These are phyloP conservation scores for Drosophila algonquin DNA, from an alignment of 2,888 invertebrate genomes.

Conservation along the genomic window DNA sequence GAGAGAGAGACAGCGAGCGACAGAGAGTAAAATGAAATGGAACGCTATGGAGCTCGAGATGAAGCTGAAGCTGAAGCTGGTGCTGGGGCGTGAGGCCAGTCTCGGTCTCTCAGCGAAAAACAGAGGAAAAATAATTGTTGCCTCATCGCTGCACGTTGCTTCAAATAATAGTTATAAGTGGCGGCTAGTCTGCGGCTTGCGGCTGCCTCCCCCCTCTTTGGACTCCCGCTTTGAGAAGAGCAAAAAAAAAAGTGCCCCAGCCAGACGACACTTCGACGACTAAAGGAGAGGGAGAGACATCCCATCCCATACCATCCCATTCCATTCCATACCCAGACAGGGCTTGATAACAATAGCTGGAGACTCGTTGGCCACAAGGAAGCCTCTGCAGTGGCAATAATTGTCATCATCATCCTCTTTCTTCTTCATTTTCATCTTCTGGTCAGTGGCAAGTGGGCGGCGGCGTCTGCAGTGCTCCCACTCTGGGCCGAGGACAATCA, in stretches of 20 bases:
- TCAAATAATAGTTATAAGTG: constrained; percentile 69
- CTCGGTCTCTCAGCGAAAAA: constrained; percentile 17
- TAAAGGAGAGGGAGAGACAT: constrained; percentile 18
- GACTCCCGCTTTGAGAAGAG: constrained; percentile 57
- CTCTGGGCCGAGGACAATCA: constrained; percentile 39
- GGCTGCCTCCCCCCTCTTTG: background rate
- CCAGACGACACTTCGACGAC: constrained; percentile 52
- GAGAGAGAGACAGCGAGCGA: constrained; percentile 44
- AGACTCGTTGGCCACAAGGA: constrained; percentile 34
- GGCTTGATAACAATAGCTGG: constrained; percentile 41
- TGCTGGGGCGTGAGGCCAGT: constrained; percentile 2
- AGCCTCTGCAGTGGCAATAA: constrained; percentile 64
- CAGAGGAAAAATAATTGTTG: constrained; percentile 64
- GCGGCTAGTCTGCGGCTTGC: constrained; percentile 68
- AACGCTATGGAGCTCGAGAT: constrained; percentile 27
- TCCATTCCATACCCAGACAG: constrained; percentile 17
- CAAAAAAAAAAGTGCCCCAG: constrained; percentile 65
- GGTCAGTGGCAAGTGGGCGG: constrained; percentile 51
- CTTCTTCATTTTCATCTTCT: constrained; percentile 34
- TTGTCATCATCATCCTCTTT: constrained; percentile 40
- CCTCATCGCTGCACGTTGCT: constrained; percentile 75
- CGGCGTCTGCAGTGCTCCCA: constrained; percentile 20
- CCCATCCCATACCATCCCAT: background rate
- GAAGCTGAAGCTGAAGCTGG: background rate
- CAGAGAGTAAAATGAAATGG: constrained; percentile 64